Evolutionary conservation across 2,888 invertebrate genomes (phyloP), one percentile per base, ranked within the genome.

Genomic region (Tetanocera ferruginea): DNA sequence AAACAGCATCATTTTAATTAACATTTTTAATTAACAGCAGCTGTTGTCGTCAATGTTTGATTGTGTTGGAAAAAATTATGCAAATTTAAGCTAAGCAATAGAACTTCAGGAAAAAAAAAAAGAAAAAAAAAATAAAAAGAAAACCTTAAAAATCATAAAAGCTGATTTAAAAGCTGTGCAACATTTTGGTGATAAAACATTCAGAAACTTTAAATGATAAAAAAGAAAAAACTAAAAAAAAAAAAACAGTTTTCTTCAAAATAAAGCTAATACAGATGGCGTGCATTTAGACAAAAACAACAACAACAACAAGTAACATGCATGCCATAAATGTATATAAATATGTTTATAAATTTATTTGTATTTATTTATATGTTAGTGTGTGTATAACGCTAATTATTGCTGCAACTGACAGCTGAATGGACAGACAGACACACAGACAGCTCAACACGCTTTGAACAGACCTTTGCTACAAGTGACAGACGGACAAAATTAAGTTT

Each of bases 21-120:
- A 25, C 34, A 66, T 66, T 75, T 75, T 67, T 75, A 75, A 75
- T 75, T 67, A 55, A 67, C 52, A 34, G 34, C 52, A 28, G 67
- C 43, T 57, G 43, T 66, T 55, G 57, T 25, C n/a, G 57, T 25
- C n/a, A 31, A 31, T 31, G 55, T 9, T 37, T 55, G 23, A 25
- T 37, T 37, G 37, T 37, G 14, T 43, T 14, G 14, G 11, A 43
- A 6, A 43, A 43, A 43, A 43, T 43, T 72, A 72, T 43, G 72
- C 72, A 72, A 72, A 60, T 43, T 43, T 43, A 43, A 43, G 2
- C 1, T 6, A 43, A 43, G 11, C 43, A 1, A 31, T 5, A 31
- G 31, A 31, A 31, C 31, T 4, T 31, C 31, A 31, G 31, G 3
- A 31, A 31, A 31, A 31, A 6, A 3, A 43, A 43, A 43, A 11